Conservation (phyloP, 92 coral and sea anemone species). For the Epizoanthus scotinus region DNA sequence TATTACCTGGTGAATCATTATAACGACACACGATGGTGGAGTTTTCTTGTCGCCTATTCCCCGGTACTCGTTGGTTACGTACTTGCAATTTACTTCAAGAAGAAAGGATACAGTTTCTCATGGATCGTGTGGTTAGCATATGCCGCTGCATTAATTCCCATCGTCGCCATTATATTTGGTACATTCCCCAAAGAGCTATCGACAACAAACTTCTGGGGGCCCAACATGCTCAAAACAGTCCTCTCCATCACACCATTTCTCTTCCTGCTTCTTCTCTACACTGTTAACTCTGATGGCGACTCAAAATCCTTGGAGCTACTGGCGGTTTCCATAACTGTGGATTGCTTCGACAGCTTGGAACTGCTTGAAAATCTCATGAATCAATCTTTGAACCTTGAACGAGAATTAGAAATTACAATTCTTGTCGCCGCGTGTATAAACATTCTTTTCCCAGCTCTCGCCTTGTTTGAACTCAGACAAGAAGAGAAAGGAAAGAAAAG, state of each 20-base stretch:
- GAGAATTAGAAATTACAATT: conserved; percentile 38
- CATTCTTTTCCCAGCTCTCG: conserved; percentile 33
- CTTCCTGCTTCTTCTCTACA: conserved; percentile 37
- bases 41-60: not conserved
- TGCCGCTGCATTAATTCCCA: conserved; percentile 27
- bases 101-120: conserved; percentile 33
- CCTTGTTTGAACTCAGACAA: conserved; percentile 36
- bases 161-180: conserved; percentile 18
- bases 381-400: conserved; percentile 20
- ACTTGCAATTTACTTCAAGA: conserved; percentile 18
- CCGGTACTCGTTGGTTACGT: conserved; percentile 1
- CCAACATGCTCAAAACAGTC: conserved; percentile 24
- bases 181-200: conserved; percentile 35
- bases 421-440: conserved; percentile 35
- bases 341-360: conserved; percentile 38
- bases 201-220: conserved; percentile 38
- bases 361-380: conserved; percentile 30
- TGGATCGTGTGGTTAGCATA: conserved; percentile 38
- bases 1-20: conserved; percentile 23
- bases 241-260: conserved; percentile 33
- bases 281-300: conserved; percentile 33
- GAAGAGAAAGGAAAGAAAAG: conserved; percentile 29
- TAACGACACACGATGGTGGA: conserved; percentile 10
- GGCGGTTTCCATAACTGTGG: conserved; percentile 32
- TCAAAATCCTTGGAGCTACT: conserved; percentile 35